A percentile compares a stretch with the other conserved stretches of the same genome.
Conservation (phyloP, 2,797 vertebrate genomes). For the Pseudotriccus pelzelni region DNA sequence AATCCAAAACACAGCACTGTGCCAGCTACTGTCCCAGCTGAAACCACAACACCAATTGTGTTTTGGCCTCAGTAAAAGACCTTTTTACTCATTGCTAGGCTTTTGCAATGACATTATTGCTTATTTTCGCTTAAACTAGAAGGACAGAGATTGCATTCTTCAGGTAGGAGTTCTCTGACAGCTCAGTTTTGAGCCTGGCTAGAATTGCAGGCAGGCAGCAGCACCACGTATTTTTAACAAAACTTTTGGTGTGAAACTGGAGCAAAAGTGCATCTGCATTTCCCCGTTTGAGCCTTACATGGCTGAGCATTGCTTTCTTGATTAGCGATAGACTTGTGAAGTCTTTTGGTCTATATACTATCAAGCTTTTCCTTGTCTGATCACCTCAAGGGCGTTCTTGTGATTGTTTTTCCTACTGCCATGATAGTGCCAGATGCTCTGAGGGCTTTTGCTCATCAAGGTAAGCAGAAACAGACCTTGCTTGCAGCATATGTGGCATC, state of each 20-base stretch:
- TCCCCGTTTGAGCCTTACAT: not conserved
- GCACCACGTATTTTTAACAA: not conserved
- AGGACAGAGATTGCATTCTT: not conserved
- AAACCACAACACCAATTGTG: not conserved
- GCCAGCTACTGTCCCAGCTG: not conserved
- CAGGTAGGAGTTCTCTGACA: not conserved
- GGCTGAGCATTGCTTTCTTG: not conserved
- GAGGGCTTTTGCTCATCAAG: not conserved
- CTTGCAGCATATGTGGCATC: not conserved
- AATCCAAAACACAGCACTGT: not conserved
- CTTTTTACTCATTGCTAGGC: not conserved
- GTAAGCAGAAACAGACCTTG: not conserved
- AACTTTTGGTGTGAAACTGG: not conserved
- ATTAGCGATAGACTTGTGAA: not conserved
- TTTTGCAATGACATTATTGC: not conserved
- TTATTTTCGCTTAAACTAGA: not conserved
- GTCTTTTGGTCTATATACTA: not conserved
- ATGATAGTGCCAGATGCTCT: not conserved
- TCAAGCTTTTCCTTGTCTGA: not conserved
- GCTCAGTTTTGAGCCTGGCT: not conserved
- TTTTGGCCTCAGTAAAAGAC: not conserved
- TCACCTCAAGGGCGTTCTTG: not conserved
- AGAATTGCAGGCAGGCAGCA: not conserved
- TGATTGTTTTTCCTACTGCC: not conserved
- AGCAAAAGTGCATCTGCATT: not conserved